These are phyloP conservation scores for Drosophila anomalata DNA, from an alignment of 2,888 invertebrate genomes.

Conservation along the genomic window DNA sequence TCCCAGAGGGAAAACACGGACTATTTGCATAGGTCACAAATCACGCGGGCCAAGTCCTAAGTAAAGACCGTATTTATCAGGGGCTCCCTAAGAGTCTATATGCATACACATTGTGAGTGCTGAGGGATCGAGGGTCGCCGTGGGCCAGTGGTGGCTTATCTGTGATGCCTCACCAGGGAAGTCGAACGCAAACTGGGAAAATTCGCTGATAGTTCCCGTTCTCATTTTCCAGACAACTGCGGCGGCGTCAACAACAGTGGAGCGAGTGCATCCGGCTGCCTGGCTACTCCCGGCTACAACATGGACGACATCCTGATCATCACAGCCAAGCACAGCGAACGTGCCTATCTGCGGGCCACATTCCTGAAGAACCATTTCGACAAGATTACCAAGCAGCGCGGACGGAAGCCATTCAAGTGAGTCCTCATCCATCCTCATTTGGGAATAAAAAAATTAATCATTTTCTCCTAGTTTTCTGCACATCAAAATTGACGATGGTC, in stretches of 20 bases:
- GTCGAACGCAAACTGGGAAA: slow-evolving; percentile 3
- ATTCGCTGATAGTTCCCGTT: slow-evolving; percentile 45
- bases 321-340: slow-evolving; percentile 91
- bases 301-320: slow-evolving; percentile 93
- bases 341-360: slow-evolving; percentile 91
- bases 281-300: slow-evolving; percentile 82
- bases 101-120: slow-evolving; percentile 6
- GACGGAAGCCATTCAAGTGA: slow-evolving; percentile 92
- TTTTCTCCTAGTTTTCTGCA: slow-evolving; percentile 87
- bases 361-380: slow-evolving; percentile 93
- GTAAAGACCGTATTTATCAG: slow-evolving; percentile 79
- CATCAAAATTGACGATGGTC: slow-evolving; percentile 89
- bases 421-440: slow-evolving; percentile 40
- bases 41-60: slow-evolving; percentile 78
- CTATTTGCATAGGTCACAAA: slow-evolving; percentile 74
- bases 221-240: slow-evolving; percentile 83
- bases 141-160: slow-evolving; percentile 64
- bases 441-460: not conserved
- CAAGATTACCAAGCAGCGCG: slow-evolving; percentile 92
- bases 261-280: slow-evolving; percentile 52
- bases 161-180: slow-evolving; percentile 38
- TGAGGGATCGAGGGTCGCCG: slow-evolving; percentile 56
- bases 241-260: slow-evolving; percentile 80
- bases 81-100: slow-evolving; percentile 28
- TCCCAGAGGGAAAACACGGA: slow-evolving; percentile 20